A percentile compares a stretch with the other conserved stretches of the same genome.
Conservation (phyloP, 2,888 invertebrate genomes). For the Agrilus mali region DNA sequence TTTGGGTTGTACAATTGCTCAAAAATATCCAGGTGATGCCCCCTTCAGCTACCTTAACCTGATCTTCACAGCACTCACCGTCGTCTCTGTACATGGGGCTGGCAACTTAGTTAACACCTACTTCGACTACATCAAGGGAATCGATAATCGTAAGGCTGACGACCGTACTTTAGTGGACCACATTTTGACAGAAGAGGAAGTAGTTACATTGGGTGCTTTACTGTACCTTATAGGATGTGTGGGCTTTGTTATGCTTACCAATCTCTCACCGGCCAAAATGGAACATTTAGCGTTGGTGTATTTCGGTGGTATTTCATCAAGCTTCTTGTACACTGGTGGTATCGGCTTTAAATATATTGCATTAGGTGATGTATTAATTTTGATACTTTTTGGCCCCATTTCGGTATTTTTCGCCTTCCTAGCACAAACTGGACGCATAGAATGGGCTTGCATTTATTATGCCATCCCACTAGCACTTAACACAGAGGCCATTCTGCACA, state of each 20-base stretch:
- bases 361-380: conserved; percentile 80
- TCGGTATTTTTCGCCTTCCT: conserved; percentile 88
- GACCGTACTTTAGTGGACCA: conserved; percentile 92
- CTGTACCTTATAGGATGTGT: conserved; percentile 75
- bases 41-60: conserved; percentile 72
- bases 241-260: conserved; percentile 29
- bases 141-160: conserved; percentile 86
- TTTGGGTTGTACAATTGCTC: conserved; percentile 79
- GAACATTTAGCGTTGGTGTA: conserved; percentile 90
- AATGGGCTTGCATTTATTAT: conserved; percentile 84
- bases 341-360: conserved; percentile 93
- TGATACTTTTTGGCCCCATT: conserved; percentile 88
- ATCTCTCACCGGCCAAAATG: conserved; percentile 80
- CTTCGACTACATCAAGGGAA: conserved; percentile 92
- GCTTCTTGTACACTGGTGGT: conserved; percentile 93
- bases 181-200: conserved; percentile 67
- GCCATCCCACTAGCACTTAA: conserved; percentile 88
- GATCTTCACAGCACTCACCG: conserved; percentile 71
- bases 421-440: conserved; percentile 83
- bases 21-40: conserved; percentile 61
- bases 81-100: conserved; percentile 87
- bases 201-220: conserved; percentile 79
- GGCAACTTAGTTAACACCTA: conserved; percentile 96
- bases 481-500: conserved; percentile 89
- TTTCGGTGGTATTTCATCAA: conserved; percentile 89